These are phyloP conservation scores for Hylaeus anthracinus DNA, from an alignment of 1,140 invertebrate genomes.

Conservation along the genomic window DNA sequence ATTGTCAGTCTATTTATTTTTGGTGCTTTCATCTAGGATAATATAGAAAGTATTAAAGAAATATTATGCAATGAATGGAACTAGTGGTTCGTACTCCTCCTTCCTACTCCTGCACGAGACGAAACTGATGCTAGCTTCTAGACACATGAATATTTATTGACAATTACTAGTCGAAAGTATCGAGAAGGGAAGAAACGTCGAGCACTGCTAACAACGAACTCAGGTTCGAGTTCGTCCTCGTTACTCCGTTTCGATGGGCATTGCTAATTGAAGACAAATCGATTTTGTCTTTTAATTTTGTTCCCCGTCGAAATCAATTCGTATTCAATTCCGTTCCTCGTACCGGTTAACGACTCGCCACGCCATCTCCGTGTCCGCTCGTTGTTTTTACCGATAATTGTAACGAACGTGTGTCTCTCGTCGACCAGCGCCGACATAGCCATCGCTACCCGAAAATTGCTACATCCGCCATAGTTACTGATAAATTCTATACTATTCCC, in stretches of 20 bases:
- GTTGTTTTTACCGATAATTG: slow-evolving; percentile 57
- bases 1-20: no score
- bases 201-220: slow-evolving; percentile 30
- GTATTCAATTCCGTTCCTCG: slow-evolving; percentile 54
- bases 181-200: neutral
- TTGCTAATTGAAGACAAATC: slow-evolving; percentile 61
- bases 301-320: slow-evolving; percentile 49
- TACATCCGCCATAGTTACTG: neutral
- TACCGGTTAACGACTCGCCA: slow-evolving; percentile 49
- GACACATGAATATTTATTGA: neutral
- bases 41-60: no score
- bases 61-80: no score
- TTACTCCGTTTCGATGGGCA: slow-evolving; percentile 27
- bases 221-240: slow-evolving; percentile 12
- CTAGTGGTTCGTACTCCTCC: no score
- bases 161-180: neutral
- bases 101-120: no score
- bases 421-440: neutral
- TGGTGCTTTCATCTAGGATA: no score
- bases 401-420: slow-evolving; percentile 47
- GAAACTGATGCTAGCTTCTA: neutral
- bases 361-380: slow-evolving; percentile 25
- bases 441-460: neutral
- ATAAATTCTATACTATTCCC: neutral
- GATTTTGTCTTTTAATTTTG: slow-evolving; percentile 58